phyloP scores from a whole-genome alignment of 1,140 invertebrate species.

The Ceratina japonica region DNA sequence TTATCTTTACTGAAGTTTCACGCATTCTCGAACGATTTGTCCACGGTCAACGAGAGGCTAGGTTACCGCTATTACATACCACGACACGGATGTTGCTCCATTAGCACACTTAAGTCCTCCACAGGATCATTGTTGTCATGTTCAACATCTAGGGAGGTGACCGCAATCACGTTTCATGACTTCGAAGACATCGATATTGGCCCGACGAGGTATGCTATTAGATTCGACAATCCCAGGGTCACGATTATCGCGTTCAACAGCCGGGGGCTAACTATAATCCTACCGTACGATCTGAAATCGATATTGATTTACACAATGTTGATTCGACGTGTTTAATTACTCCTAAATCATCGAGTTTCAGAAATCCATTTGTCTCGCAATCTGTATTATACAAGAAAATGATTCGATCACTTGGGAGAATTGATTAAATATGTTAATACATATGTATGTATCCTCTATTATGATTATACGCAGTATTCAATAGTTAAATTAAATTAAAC shows the following conservation, averaged over 20 bases:
- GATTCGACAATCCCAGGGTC: not conserved
- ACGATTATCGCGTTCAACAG: not conserved
- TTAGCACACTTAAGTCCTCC: not conserved
- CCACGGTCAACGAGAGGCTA: not conserved
- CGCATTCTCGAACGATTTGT: not conserved
- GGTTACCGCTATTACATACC: too few species aligned
- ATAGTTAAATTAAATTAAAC: too few species aligned
- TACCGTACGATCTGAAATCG: not conserved
- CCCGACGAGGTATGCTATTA: not conserved
- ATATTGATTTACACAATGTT: not conserved
- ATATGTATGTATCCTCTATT: too few species aligned
- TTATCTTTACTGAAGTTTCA: too few species aligned
- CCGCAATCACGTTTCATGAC: not conserved
- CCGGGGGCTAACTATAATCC: not conserved
- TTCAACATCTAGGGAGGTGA: not conserved
- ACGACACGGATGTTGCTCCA: not conserved
- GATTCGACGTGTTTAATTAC: not conserved
- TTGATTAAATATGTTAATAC: too few species aligned
- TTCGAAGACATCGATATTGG: conserved; percentile 6
- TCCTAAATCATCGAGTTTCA: not conserved
- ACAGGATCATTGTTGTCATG: not conserved
- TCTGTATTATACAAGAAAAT: not conserved
- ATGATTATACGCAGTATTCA: too few species aligned
- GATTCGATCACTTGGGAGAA: too few species aligned
- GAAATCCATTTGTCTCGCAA: not conserved